Base-by-base conservation (phyloP, 2,888 invertebrate species). In the Lissocephala sabroskyi region DNA sequence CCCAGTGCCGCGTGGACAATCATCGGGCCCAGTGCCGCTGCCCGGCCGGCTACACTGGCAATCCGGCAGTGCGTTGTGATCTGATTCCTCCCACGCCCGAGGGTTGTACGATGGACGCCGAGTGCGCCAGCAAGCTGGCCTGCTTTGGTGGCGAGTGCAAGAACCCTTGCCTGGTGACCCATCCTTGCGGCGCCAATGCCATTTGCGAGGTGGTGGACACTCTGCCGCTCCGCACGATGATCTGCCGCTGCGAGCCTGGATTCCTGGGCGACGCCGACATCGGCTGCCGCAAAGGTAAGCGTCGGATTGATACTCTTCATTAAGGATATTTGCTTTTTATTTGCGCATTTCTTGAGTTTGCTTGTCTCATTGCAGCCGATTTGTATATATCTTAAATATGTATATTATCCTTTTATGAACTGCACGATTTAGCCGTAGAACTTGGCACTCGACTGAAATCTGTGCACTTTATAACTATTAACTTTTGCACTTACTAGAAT, bases 171-270 rank as follows among this genome's bases (percentile, higher is more conserved):
- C 80, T 85, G 4, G 88, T 90, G 52, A 91, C 91, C 1, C 88
- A 89, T 77, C 94, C 95, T 0, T 96, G 95, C 77, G 94, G 94
- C 11, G 80, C 86, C 29, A 91, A 92, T 79, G 94, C 96, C 0
- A 88, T 91, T 62, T 96, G 96, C 80, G 88, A 90, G 6, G 95
- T 96, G 7, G 90, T 94, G 17, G 92, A 95, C 77, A 94, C 94
- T 0, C 85, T 95, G 58, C 96, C 96, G 4, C 88, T 94, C 85
- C 89, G 95, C 64, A 94, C 95, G 5, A 93, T 96, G 89, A 90
- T 93, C 51, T 96, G 96, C 82, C 90, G 92, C 78, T 96, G 96
- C 80, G 88, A 92, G 55, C 90, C 90, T 52, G 94, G 94, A 55
- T 92, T 90, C 70, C 88, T 91, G 63, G 96, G 96, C 61, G 94